Conservation (phyloP, 2,797 vertebrate genomes). For the Neomorphus geoffroyi region DNA sequence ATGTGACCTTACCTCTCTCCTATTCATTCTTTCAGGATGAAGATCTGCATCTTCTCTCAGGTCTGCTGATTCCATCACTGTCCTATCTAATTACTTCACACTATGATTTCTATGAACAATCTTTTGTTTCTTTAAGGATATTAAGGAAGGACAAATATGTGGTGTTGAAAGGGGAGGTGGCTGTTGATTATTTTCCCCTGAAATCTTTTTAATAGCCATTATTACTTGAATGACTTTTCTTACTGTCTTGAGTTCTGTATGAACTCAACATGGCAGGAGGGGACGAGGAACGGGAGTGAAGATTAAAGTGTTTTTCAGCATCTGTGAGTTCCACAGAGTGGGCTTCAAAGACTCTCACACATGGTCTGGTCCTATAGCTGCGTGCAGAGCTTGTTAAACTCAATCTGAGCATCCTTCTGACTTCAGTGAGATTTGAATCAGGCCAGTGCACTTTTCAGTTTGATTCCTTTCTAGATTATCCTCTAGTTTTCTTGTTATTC, state of each 20-base stretch:
- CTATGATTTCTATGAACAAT: not conserved
- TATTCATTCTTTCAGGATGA: not conserved
- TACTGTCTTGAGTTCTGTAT: not conserved
- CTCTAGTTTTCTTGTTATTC: not conserved
- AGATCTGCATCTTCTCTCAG: not conserved
- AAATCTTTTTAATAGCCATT: not conserved
- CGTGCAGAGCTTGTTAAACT: not conserved
- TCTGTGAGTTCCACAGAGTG: not conserved
- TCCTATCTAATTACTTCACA: not conserved
- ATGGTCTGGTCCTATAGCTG: not conserved
- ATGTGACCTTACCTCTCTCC: not conserved
- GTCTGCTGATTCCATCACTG: not conserved
- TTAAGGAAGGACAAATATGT: not conserved
- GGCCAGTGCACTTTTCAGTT: not conserved
- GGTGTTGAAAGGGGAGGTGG: not conserved
- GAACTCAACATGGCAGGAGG: not conserved
- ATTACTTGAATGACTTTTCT: not conserved
- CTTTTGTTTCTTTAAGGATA: not conserved
- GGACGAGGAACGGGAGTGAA: not conserved
- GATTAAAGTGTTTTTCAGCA: not conserved
- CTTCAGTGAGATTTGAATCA: not conserved
- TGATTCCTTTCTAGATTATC: not conserved
- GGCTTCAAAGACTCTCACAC: not conserved
- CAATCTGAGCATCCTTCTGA: not conserved
- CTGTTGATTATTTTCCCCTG: rapidly evolving